Percentiles rank a stretch among this genome's conserved stretches.
Conservation (phyloP, 2,797 vertebrate species). For the Calcarius lapponicus region DNA sequence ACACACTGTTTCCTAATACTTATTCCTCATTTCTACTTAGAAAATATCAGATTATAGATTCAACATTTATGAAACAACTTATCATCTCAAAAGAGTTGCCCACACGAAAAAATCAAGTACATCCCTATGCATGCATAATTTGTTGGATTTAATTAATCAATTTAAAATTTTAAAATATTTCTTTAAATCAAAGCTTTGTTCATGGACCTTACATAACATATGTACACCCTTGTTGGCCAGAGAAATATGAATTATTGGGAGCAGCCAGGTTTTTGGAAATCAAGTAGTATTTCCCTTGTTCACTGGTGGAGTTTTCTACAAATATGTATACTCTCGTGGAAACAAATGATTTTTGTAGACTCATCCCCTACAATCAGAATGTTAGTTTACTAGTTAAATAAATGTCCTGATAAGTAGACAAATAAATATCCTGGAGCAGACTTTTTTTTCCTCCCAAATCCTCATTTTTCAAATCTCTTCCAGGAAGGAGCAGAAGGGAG, state of each 20-base stretch:
- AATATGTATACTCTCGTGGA: background rate
- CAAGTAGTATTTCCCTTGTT: background rate
- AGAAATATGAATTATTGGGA: background rate
- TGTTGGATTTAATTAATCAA: background rate
- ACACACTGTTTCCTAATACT: background rate
- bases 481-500: background rate
- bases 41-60: background rate
- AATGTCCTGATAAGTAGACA: background rate
- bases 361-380: background rate
- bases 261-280: background rate
- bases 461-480: background rate
- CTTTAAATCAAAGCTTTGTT: background rate
- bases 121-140: background rate
- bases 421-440: background rate
- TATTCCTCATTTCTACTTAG: background rate
- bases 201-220: background rate
- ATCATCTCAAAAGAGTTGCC: background rate
- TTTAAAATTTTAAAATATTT: background rate
- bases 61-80: background rate
- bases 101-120: background rate
- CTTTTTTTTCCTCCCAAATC: background rate
- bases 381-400: background rate
- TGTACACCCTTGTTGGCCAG: background rate
- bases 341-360: background rate
- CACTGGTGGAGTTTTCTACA: background rate